Evolutionary conservation across 2,113 vertebrate species (phyloP), one percentile per base, ranked within the genome.

Genomic region (Barbus barbus): DNA sequence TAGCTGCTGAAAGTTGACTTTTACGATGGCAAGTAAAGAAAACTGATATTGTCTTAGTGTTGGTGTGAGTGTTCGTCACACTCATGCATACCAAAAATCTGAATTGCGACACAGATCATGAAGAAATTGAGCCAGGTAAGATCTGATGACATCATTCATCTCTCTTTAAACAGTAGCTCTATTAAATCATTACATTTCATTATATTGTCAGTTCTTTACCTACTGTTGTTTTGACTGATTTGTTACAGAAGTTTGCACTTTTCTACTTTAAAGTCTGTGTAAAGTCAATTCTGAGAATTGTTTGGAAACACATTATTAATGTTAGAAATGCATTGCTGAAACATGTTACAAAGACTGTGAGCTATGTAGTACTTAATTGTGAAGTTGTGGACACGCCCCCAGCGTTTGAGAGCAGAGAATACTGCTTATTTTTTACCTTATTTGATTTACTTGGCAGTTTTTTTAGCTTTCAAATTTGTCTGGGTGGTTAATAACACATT

Each of bases 41-140:
- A 72, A 36, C 75, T 63, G 67, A 80, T 41, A 53, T 11, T 16
- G 63, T 69, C 31, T 81, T 87, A 83, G 56, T 44, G 9, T 83
- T 71, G 87, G 82, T 80, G 24, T 44, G 36, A 41, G 58, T 82
- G 72, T 81, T 38, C 56, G 71, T 61, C 11, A 69, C 79, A 91
- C 89, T 78, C 46, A 95, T 95, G 94, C 85, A 90, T 91, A 92
- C 90, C 80, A 91, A 91, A 73, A 82, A 87, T 84, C 84, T 61
- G 71, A 67, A 38, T 84, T 46, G 63, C 14, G 63, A 82, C 36
- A 91, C 90, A 78, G 88, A 90, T 67, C 85, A 75, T 1, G 63
- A 22, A 56, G 89, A 91, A 24, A 53, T 38, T 38, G 60, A 90
- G 87, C 85, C 78, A 91, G 93, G 94, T 94, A 92, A 91, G 88